phyloP scores from a whole-genome alignment of 2,797 vertebrate species.

The Dallia pectoralis region DNA sequence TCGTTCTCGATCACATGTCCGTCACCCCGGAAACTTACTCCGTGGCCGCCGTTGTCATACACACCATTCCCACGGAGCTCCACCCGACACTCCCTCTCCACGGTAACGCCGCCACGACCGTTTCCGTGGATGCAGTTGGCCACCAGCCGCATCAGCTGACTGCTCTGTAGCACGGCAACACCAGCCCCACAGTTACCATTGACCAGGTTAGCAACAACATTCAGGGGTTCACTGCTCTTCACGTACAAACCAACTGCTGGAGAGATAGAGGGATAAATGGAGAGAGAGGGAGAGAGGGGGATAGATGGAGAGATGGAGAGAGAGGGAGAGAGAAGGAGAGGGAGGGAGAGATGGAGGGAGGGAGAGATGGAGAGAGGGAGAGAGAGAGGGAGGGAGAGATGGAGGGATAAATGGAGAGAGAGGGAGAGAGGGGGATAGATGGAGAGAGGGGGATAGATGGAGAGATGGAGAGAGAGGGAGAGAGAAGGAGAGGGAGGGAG shows the following conservation, averaged over 20 bases:
- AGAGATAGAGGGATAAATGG: constrained; percentile 13
- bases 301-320: background rate
- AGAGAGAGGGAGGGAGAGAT: too few species aligned
- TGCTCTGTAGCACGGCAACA: constrained; percentile 83
- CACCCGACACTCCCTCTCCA: constrained; percentile 82
- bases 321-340: background rate
- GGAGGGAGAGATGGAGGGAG: background rate
- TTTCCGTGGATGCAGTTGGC: constrained; percentile 88
- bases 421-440: background rate
- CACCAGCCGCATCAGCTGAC: constrained; percentile 80
- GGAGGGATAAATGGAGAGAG: background rate
- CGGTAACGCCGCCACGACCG: constrained; percentile 75
- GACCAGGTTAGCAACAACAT: constrained; percentile 81
- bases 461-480: background rate
- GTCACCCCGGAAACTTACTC: constrained; percentile 79
- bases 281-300: background rate
- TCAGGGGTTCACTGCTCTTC: constrained; percentile 86
- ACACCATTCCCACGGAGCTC: constrained; percentile 88
- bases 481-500: background rate
- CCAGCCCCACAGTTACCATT: constrained; percentile 79
- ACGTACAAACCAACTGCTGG: constrained; percentile 87
- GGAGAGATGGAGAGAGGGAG: background rate
- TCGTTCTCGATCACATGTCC: constrained; percentile 86
- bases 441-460: background rate
- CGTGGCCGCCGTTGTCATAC: constrained; percentile 84